A percentile compares a stretch with the other conserved stretches of the same genome.
phyloP scores from a whole-genome alignment of 1,140 invertebrate species.

The Sitobion miscanthi region DNA sequence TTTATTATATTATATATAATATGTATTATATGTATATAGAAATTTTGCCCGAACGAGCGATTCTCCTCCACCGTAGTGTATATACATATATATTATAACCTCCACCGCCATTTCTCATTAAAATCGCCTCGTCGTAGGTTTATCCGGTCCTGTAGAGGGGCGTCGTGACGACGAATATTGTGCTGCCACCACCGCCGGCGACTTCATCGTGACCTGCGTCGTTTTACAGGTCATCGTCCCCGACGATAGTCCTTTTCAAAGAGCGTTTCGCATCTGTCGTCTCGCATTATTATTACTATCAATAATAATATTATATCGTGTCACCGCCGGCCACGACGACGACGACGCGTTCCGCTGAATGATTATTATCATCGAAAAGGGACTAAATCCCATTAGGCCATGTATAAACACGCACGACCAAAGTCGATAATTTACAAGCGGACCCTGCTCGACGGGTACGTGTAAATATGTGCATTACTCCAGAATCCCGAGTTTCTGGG shows the following conservation, averaged over 20 bases:
- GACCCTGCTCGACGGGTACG: background rate
- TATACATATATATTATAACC: background rate
- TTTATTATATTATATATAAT: background rate
- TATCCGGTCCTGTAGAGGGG: background rate
- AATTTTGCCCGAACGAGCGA: background rate
- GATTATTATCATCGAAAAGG: background rate
- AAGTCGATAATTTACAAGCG: background rate
- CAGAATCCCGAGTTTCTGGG: background rate
- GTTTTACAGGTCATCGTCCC: background rate
- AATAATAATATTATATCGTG: constrained; percentile 18
- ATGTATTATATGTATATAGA: background rate
- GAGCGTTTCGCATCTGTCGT: background rate
- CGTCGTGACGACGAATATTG: background rate
- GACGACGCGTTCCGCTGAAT: background rate
- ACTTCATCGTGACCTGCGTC: background rate
- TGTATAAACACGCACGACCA: no score
- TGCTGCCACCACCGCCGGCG: background rate
- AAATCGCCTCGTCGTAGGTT: background rate
- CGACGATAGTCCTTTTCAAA: background rate
- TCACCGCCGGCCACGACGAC: background rate
- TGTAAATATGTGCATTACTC: background rate
- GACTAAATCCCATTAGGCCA: background rate
- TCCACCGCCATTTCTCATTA: background rate
- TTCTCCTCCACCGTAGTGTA: no score
- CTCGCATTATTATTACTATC: background rate